Evolutionary conservation across 2,113 vertebrate genomes (phyloP), one percentile per base, ranked within the genome.

Genomic region (Balaenoptera acutorostrata): DNA sequence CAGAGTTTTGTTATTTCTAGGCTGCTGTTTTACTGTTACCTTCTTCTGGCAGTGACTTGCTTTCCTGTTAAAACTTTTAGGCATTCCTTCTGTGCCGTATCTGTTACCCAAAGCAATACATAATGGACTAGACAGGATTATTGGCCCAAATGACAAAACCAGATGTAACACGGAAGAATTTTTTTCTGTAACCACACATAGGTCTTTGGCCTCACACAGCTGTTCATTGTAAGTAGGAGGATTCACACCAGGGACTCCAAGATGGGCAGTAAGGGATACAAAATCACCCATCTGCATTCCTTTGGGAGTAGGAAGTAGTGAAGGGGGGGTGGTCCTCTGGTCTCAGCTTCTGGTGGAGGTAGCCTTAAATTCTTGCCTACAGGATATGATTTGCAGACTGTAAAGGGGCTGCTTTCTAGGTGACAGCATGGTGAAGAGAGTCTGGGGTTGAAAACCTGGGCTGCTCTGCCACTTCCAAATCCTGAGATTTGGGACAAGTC

Each of bases 111-210:
- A 90, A 97, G 95, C 89, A 87, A 95, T 93, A 87, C 90, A 93
- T 96, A 97, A 98, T 77, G 90, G 61, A 77, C 83, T 66, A 90
- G 97, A 97, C 96, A 96, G 98, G 74, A 97, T 98, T 97, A 97
- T 96, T 96, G 95, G 95, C 80, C 93, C 94, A 97, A 95, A 97
- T 92, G 92, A 86, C 89, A 97, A 95, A 95, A 93, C 44, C 97
- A 98, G 96, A 98, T 96, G 80, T 59, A 74, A 82, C 63, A 92
- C 57, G 78, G 93, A 93, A 84, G 85, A 85, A 75, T 78, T 82
- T 75, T 68, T 52, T 36, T 33, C 83, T 77, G 11, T 90, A 96
- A 44, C 80, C 59, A 90, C 89, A 75, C 36, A 29, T 89, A 63
- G 4, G 49, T 84, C 39, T 96, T 96, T 63, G 90, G 52, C 75